Evolutionary conservation across 2,888 invertebrate species (phyloP), one percentile per base, ranked within the genome.

Genomic region (Oxystoma pomonae): DNA sequence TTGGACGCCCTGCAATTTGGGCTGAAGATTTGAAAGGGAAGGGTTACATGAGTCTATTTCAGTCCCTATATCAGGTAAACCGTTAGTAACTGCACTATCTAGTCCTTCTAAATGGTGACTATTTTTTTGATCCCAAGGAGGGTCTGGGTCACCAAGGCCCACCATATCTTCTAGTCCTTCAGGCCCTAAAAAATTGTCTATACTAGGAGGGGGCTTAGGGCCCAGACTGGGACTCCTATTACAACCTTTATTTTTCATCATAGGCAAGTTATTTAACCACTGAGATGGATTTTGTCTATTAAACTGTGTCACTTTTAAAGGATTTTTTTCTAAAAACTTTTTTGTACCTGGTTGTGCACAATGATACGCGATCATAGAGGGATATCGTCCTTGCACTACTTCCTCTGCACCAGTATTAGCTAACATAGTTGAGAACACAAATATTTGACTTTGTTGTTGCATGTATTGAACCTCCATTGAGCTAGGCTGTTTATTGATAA

Each of bases 371-470:
- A 97, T 94, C 72, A 98, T 96, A 59, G 94, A 92, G 74, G 92
- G 90, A 80, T 89, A 95, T 75, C 94, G 93, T 1, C 96, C 94
- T 67, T 90, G 90, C 66, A 94, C 82, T 16, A 97, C 96, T 16
- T 93, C 88, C 74, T 98, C 96, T 0, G 97, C 97, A 2, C 96
- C 96, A 77, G 94, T 91, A 81, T 98, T 98, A 1, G 97, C 98
- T 81, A 96, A 82, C 74, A 90, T 84, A 7, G 98, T 97, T 19
- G 96, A 94, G 83, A 98, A 98, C 72, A 98, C 97, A 86, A 96
- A 98, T 79, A 98, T 95, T 81, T 97, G 96, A 82, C 94, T 96
- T 82, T 97, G 96, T 81, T 98, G 96, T 83, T 96, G 94, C 91
- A 91, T 90, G 74, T 91, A 91, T 76, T 89, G 89, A 69, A 92